A percentile compares a stretch with the other conserved stretches of the same genome.
phyloP scores from a whole-genome alignment of 2,888 invertebrate genomes.

The Deilephila porcellus region DNA sequence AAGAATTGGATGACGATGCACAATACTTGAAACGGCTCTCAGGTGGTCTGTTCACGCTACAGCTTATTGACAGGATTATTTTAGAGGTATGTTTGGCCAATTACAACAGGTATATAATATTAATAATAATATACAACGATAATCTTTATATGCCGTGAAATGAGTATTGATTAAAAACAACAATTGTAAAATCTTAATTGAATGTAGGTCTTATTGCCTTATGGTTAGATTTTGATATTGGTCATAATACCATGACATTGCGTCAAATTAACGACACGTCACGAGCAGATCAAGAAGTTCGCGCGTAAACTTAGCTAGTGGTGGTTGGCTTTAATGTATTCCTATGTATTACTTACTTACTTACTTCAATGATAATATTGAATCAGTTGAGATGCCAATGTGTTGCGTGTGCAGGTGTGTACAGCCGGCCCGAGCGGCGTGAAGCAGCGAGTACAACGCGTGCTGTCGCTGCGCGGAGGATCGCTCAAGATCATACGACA shows the following conservation, averaged over 20 bases:
- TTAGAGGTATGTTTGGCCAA: slow-evolving; percentile 85
- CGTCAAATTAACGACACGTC: no score
- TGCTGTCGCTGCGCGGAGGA: slow-evolving; percentile 94
- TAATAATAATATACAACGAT: background rate
- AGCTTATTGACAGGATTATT: slow-evolving; percentile 95
- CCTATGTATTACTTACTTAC: background rate
- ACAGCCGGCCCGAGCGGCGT: slow-evolving; percentile 89
- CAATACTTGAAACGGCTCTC: slow-evolving; percentile 95
- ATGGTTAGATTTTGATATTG: no score
- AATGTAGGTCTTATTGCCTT: no score
- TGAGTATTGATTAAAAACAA: no score
- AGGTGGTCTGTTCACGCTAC: slow-evolving; percentile 97
- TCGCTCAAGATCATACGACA: slow-evolving; percentile 96
- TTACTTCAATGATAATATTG: no score
- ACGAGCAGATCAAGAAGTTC: no score
- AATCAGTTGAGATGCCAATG: background rate
- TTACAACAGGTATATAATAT: background rate
- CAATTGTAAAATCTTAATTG: no score
- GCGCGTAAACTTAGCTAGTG: no score
- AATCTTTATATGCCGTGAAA: no score
- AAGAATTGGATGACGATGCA: slow-evolving; percentile 92
- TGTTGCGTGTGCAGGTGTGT: slow-evolving; percentile 77
- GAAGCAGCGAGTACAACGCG: slow-evolving; percentile 94
- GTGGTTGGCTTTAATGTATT: background rate
- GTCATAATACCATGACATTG: no score